Percentiles rank a stretch among this genome's conserved stretches.
Evolutionary conservation across 2,113 vertebrate species (phyloP).

Genomic region (Brachyhypopomus occidentalis): DNA sequence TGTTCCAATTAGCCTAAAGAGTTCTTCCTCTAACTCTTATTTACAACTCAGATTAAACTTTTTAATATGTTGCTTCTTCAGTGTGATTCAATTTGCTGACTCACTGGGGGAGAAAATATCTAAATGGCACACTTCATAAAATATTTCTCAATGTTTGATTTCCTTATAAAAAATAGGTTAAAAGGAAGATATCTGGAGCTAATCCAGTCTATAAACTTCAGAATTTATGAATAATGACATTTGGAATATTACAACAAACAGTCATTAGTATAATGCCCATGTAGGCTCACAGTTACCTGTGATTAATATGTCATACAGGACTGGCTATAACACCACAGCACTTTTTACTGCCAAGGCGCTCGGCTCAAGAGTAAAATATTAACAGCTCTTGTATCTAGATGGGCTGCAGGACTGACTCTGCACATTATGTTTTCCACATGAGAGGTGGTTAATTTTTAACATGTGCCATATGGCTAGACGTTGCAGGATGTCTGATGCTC

Average conservation of each 20-base stretch:
- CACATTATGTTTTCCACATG: slow-evolving; percentile 21
- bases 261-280: not conserved
- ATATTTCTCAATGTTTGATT: slow-evolving; percentile 30
- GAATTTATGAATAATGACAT: slow-evolving; percentile 15
- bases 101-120: slow-evolving; percentile 20
- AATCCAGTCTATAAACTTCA: slow-evolving; percentile 2
- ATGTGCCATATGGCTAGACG: slow-evolving; percentile 18
- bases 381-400: too few relatives aligned
- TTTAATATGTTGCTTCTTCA: slow-evolving; percentile 33
- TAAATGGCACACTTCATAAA: slow-evolving; percentile 23
- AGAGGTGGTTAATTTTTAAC: slow-evolving; percentile 42
- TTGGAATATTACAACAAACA: not conserved
- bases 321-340: not conserved
- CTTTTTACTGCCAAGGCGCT: not conserved
- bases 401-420: not conserved
- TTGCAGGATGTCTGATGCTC: slow-evolving; percentile 39
- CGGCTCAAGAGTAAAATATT: not conserved
- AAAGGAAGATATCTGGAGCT: not conserved
- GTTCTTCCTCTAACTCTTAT: slow-evolving; percentile 16
- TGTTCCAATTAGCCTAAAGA: slow-evolving; percentile 37
- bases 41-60: slow-evolving; percentile 31
- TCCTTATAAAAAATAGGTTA: slow-evolving; percentile 23
- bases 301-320: not conserved
- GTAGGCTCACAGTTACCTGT: not conserved
- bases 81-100: slow-evolving; percentile 44